Base-by-base conservation (phyloP, 2,113 vertebrate genomes). In the Gobius niger region DNA sequence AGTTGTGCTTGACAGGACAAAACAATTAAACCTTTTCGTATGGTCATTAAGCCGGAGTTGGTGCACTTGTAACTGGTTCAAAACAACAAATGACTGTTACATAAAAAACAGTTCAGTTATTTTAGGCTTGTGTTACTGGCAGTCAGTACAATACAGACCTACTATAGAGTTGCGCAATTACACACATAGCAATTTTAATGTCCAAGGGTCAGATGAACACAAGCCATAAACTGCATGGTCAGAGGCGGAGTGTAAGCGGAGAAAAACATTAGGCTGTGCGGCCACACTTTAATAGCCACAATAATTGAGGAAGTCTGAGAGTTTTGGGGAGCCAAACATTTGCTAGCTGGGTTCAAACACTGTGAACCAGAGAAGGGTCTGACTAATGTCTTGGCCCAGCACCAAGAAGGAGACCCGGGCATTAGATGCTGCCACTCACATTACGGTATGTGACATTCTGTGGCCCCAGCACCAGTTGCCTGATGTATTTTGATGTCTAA, bases 401-500 rank as follows among this genome's bases (percentile, higher is more conserved):
- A 78, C 61, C 75, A 68, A 53, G 50, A 34, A 63, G 64, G 63
- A 74, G 62, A 79, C 68, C 72, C 71, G 57, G 67, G 60, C 74
- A 85, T 87, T 71, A 70, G 67, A 87, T 51, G 62, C 76, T 78
- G 90, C 90, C 90, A 89, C 68, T 90, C 89, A 91, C 50, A 19
- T 72, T 41, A 54, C n/a, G 81, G 87, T 82, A 87, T 87, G 86
- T 91, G 89, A 82, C 87, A 87, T 84, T 84, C 82, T 80, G 86
- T 19, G 73, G 69, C 77, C 67, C 78, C 74, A 76, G 79, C 67
- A 85, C 77, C 85, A 84, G 82, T 89, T 90, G 83, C 82, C 78
- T 75, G 68, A 84, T 81, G 82, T 89, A 90, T 90, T 90, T 87
- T 86, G 74, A 87, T 87, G 83, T 88, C 85, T 65, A 89, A 89